Conservation (phyloP, 2,113 vertebrate genomes). For the Brachypteracias leptosomus region DNA sequence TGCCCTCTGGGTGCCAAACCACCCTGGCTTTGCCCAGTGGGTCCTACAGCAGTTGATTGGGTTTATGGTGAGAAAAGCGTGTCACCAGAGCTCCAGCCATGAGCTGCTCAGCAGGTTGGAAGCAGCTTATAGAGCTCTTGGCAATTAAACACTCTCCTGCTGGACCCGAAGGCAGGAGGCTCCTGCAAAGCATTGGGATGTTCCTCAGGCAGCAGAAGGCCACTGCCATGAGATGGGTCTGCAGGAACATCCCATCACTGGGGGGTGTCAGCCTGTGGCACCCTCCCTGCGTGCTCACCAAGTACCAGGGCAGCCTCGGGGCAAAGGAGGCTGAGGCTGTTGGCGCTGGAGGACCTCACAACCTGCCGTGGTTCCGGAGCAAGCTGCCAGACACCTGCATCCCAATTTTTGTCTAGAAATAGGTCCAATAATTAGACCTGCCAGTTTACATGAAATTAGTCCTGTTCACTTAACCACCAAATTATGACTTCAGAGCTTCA, state of each 20-base stretch:
- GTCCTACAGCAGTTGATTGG: accelerated
- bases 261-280: neutral
- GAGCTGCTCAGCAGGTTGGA: neutral
- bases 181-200: neutral
- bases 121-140: neutral
- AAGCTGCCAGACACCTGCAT: neutral
- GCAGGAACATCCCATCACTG: accelerated
- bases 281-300: neutral
- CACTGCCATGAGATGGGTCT: accelerated
- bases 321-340: neutral
- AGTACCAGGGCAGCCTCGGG: accelerated
- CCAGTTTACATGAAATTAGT: neutral
- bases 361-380: accelerated
- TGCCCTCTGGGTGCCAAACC: neutral
- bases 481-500: neutral
- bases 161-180: neutral
- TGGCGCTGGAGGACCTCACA: neutral
- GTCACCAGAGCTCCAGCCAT: neutral
- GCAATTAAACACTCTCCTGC: neutral
- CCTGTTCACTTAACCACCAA: neutral
- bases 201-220: neutral
- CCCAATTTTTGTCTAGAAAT: neutral
- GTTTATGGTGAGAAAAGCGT: neutral
- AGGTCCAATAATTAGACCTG: neutral
- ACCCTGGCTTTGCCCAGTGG: neutral